A percentile compares a stretch with the other conserved stretches of the same genome.
Conservation (phyloP, 1,140 invertebrate species). For the Drosophila punjabiensis region DNA sequence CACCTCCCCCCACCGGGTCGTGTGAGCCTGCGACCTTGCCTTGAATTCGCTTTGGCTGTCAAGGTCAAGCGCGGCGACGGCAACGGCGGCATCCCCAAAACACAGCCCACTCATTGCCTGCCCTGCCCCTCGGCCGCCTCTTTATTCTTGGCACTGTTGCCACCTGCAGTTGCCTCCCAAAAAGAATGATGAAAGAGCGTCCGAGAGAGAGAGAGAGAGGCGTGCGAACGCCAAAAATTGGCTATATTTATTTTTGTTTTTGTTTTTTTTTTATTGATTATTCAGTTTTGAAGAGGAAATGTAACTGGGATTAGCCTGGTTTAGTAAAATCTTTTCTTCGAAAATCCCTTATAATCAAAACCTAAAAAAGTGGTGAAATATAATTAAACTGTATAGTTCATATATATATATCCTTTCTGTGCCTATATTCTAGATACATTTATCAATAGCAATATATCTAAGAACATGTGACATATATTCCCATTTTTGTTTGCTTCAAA, state of each 20-base stretch:
- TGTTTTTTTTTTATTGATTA: slow-evolving; percentile 2
- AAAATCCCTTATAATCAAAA: background rate
- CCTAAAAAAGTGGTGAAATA: background rate
- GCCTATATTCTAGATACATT: slow-evolving; percentile 9
- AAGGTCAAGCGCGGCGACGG: slow-evolving; percentile 53
- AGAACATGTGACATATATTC: slow-evolving; percentile 1
- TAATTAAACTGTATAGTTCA: background rate
- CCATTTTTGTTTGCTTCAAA: background rate
- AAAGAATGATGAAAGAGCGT: background rate
- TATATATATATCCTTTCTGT: background rate
- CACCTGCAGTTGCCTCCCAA: slow-evolving; percentile 32
- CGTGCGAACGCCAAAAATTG: slow-evolving; percentile 1
- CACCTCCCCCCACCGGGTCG: background rate
- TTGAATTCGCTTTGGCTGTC: slow-evolving; percentile 60
- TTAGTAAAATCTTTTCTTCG: too few species aligned
- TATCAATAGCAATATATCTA: background rate
- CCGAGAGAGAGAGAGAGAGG: background rate
- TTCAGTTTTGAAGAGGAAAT: slow-evolving; percentile 1
- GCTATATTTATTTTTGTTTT: slow-evolving; percentile 10
- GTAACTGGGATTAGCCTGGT: background rate
- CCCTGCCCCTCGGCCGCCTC: background rate
- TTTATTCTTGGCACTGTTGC: slow-evolving; percentile 39
- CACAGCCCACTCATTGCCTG: slow-evolving; percentile 58
- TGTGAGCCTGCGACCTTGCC: slow-evolving; percentile 58
- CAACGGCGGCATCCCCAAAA: slow-evolving; percentile 61